phyloP scores from a whole-genome alignment of 2,888 invertebrate genomes.

The Artemia sinica region DNA sequence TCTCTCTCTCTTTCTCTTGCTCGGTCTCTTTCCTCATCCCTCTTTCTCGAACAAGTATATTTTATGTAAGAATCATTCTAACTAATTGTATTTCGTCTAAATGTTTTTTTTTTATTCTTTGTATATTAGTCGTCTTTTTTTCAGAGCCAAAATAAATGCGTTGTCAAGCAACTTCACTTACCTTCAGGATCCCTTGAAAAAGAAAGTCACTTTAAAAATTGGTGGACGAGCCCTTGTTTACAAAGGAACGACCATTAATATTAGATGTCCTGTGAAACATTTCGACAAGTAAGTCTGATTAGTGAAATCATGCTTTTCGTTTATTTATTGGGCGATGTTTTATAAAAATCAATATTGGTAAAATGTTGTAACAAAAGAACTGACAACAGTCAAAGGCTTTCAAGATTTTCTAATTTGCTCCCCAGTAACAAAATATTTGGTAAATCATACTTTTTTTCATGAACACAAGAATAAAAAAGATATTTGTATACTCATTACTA shows the following conservation, averaged over 20 bases:
- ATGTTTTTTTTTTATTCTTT: too few relatives aligned
- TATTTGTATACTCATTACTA: too few relatives aligned
- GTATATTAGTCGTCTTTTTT: not conserved
- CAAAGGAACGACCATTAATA: constrained; percentile 75
- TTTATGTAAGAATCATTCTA: too few relatives aligned
- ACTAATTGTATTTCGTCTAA: too few relatives aligned
- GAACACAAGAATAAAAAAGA: too few relatives aligned
- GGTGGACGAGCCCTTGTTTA: constrained; percentile 79
- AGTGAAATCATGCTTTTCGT: not conserved
- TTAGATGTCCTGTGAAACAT: constrained; percentile 78
- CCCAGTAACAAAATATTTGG: too few relatives aligned
- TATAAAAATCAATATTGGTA: not conserved
- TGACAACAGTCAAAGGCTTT: not conserved
- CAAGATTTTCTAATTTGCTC: too few relatives aligned
- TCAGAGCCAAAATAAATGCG: constrained; percentile 36
- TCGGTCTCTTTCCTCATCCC: too few relatives aligned
- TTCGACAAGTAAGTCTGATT: constrained; percentile 35
- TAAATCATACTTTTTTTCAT: too few relatives aligned
- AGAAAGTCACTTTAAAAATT: constrained; percentile 64
- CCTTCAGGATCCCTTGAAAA: constrained; percentile 55
- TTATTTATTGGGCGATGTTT: not conserved
- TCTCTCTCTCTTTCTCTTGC: too few relatives aligned
- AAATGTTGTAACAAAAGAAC: not conserved
- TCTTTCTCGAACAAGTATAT: too few relatives aligned
- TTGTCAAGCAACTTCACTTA: constrained; percentile 50